These are phyloP conservation scores for Redunca redunca DNA, from an alignment of 2,113 vertebrate genomes.

Conservation along the genomic window DNA sequence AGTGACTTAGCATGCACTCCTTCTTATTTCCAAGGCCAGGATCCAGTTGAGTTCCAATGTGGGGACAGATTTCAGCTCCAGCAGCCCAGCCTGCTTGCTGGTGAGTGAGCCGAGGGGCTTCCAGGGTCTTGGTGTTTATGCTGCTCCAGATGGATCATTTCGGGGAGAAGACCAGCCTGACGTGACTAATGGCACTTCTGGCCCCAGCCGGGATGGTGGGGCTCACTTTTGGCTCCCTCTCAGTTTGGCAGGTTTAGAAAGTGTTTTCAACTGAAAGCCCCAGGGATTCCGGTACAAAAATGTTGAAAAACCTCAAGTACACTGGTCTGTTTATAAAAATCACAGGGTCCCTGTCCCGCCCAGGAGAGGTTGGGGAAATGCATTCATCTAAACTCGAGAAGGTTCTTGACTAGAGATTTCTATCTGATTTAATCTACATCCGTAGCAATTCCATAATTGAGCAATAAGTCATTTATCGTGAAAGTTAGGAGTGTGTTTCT, in stretches of 20 bases:
- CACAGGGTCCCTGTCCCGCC: constrained; percentile 30
- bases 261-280: constrained; percentile 59
- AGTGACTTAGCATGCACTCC: background rate
- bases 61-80: constrained; percentile 1
- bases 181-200: constrained; percentile 76
- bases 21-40: background rate
- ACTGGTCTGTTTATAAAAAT: constrained; percentile 71
- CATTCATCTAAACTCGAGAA: constrained; percentile 71
- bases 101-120: constrained; percentile 34
- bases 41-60: background rate
- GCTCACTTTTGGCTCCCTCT: constrained; percentile 63
- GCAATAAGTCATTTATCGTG: constrained; percentile 74
- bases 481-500: constrained; percentile 67
- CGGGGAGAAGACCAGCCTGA: constrained; percentile 41
- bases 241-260: constrained; percentile 69
- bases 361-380: constrained; percentile 71
- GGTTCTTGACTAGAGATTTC: constrained; percentile 67
- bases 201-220: constrained; percentile 49
- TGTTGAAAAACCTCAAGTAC: constrained; percentile 64
- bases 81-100: constrained; percentile 50
- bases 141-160: constrained; percentile 57
- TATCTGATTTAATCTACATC: constrained; percentile 78
- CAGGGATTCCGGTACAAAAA: constrained; percentile 55
- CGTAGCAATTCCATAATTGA: constrained; percentile 69
- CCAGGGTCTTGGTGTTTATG: constrained; percentile 61